Conservation (phyloP, 2,888 invertebrate genomes). For the Trissonchulus sp. region DNA sequence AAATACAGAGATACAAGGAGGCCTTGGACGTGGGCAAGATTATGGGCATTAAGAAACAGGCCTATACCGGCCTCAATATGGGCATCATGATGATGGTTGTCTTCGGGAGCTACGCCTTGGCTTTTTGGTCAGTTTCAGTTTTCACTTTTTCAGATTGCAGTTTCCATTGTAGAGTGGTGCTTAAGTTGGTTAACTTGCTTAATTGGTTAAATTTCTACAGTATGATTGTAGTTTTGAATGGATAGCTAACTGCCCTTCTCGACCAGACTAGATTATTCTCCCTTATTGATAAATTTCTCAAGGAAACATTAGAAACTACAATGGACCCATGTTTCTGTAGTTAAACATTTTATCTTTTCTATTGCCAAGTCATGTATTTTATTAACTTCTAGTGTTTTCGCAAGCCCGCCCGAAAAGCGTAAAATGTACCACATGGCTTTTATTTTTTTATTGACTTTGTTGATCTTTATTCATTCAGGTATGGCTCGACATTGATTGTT, state of each 20-base stretch:
- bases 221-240: too few relatives aligned
- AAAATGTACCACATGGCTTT: background rate
- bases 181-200: too few relatives aligned
- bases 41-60: slow-evolving; percentile 53
- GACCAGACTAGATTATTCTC: too few relatives aligned
- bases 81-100: slow-evolving; percentile 52
- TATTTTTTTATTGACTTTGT: background rate
- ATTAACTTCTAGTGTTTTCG: background rate
- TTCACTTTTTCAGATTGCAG: too few relatives aligned
- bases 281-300: too few relatives aligned
- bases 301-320: too few relatives aligned
- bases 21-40: slow-evolving; percentile 50
- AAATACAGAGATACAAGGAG: slow-evolving; percentile 41
- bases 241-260: too few relatives aligned
- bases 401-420: background rate
- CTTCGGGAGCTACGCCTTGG: slow-evolving; percentile 51
- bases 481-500: slow-evolving; percentile 35
- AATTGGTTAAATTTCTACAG: too few relatives aligned
- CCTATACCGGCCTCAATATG: slow-evolving; percentile 52
- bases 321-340: too few relatives aligned
- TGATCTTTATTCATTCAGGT: too few relatives aligned
- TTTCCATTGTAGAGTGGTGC: too few relatives aligned
- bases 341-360: background rate
- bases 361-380: background rate
- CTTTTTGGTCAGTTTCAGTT: slow-evolving; percentile 43